Evolutionary conservation across 2,113 vertebrate genomes (phyloP), one percentile per base, ranked within the genome.

Genomic region (Tragelaphus buxtoni): DNA sequence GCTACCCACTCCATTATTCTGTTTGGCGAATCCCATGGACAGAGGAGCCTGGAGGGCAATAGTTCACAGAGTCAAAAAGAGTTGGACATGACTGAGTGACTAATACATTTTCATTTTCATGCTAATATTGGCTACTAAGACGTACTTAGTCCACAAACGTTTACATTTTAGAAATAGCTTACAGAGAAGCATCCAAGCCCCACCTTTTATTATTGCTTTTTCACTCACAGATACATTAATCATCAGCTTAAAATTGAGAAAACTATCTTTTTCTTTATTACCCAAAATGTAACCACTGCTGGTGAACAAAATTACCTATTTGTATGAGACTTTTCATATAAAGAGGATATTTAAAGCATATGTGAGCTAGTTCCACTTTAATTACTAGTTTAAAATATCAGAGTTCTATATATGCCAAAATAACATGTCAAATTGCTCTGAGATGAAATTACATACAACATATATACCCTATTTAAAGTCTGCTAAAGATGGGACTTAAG

Each of bases 111-210:
- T 69, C n/a, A 39, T 9, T 69, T 69, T 69, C n/a, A 39, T 97
- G 88, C 47, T 84, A 89, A 90, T 94, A 96, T 77, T 72, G 87
- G 80, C 30, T 82, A 69, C 56, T n/a, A 74, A 89, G 77, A 90
- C 80, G 88, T 74, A 88, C 87, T 97, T 97, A 94, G 95, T 91
- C 5, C 47, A 95, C 76, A 97, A 92, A 91, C 69, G 90, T 97
- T 95, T 96, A 95, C 88, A 94, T 93, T 97, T 97, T 94, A 85
- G 51, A 96, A 91, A 94, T 32, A 91, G 51, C 91, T 97, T 88
- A 51, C 20, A 84, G 89, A 91, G 76, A 80, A 94, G 74, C 76
- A 93, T 61, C 30, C 28, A 77, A 82, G 42, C 55, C 14, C 58
- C 18, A 51, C 82, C 95, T 95, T 93, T 96, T 91, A 88, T 96